Percentiles rank a stretch among this genome's conserved stretches.
phyloP scores from a whole-genome alignment of 1,140 invertebrate genomes.

The Metaphire vulgaris region DNA sequence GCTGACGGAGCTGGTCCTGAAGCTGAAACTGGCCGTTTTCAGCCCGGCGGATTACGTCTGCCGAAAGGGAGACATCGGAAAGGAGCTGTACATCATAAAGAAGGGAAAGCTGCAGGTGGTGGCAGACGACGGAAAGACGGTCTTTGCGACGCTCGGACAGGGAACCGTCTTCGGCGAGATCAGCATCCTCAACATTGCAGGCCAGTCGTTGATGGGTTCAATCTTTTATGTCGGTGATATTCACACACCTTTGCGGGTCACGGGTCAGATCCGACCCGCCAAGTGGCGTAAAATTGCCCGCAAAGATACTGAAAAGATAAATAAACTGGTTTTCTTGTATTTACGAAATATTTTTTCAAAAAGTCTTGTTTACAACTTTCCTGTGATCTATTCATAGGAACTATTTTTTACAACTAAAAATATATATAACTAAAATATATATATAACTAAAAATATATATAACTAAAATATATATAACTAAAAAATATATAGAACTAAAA shows the following conservation, averaged over 20 bases:
- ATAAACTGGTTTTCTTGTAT: not conserved
- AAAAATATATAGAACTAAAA: too few relatives aligned
- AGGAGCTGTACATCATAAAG: constrained; percentile 95
- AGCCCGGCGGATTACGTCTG: constrained; percentile 94
- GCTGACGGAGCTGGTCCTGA: constrained; percentile 83
- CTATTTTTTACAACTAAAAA: not conserved
- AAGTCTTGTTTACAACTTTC: not conserved
- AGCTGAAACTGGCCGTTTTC: constrained; percentile 84
- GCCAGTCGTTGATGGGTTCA: not conserved
- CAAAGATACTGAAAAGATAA: not conserved
- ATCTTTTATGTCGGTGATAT: not conserved
- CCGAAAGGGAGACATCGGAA: constrained; percentile 84
- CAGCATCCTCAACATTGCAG: constrained; percentile 74
- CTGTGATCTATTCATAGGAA: not conserved
- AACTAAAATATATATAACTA: too few relatives aligned
- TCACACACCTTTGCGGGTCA: not conserved
- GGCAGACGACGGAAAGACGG: constrained; percentile 73
- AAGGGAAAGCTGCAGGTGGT: constrained; percentile 76
- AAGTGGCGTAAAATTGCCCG: too few relatives aligned
- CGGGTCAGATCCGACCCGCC: not conserved
- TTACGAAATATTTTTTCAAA: not conserved
- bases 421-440: too few relatives aligned
- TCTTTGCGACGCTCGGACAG: constrained; percentile 77
- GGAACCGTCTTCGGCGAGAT: constrained; percentile 81
- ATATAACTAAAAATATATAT: too few relatives aligned